These are phyloP conservation scores for Picus viridis DNA, from an alignment of 2,797 vertebrate genomes.

Conservation along the genomic window DNA sequence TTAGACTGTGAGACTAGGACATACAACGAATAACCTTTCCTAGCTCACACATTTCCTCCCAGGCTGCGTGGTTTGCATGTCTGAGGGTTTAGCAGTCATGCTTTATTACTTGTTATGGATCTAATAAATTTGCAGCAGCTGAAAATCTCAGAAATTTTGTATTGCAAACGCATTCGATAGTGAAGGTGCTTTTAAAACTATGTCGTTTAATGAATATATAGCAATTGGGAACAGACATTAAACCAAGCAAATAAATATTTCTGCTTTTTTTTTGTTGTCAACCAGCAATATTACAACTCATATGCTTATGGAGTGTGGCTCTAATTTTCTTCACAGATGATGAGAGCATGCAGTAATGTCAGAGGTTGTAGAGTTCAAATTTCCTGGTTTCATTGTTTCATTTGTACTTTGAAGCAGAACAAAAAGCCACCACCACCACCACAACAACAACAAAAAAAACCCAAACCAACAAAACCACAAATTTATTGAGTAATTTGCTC, in stretches of 20 bases:
- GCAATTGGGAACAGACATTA: background rate
- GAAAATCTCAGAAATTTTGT: background rate
- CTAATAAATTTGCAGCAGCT: background rate
- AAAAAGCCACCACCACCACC: background rate
- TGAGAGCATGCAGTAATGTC: background rate
- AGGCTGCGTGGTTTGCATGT: background rate
- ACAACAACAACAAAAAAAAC: too few species aligned
- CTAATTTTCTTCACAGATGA: background rate
- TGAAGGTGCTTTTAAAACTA: background rate
- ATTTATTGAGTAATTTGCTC: constrained; percentile 15
- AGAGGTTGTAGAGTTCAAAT: background rate
- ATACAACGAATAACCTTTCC: background rate
- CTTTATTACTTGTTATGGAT: background rate
- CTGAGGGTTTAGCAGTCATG: background rate
- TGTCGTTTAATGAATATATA: background rate
- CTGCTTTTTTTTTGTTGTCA: background rate
- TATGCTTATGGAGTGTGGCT: background rate
- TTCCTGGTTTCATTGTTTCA: background rate
- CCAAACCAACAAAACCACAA: background rate
- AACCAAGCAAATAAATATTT: background rate
- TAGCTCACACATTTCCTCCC: background rate
- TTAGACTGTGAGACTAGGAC: background rate
- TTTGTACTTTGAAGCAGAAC: constrained; percentile 3
- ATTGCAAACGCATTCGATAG: background rate
- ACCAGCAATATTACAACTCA: background rate